phyloP scores from a whole-genome alignment of 2,888 invertebrate genomes.

The Eumacrocentrus americanus region DNA sequence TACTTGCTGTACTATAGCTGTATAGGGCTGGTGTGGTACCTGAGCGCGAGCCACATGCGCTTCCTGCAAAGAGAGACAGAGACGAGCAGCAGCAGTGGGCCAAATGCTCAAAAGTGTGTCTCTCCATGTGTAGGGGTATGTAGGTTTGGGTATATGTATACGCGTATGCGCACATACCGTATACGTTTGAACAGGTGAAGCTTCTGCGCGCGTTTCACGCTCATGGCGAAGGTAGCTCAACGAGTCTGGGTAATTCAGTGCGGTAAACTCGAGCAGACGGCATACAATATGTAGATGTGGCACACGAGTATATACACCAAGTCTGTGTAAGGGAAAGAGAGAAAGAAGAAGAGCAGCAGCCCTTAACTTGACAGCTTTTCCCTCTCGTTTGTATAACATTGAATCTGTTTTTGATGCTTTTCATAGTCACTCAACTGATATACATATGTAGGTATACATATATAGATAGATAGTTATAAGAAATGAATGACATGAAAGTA shows the following conservation, averaged over 20 bases:
- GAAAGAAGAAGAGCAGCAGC: too few species aligned
- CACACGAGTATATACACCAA: too few species aligned
- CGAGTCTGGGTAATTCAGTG: slow-evolving; percentile 44
- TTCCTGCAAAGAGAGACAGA: slow-evolving; percentile 23
- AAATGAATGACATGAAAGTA: too few species aligned
- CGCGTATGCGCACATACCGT: slow-evolving; percentile 13
- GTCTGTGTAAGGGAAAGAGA: too few species aligned
- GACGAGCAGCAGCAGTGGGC: slow-evolving; percentile 14
- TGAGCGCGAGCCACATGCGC: slow-evolving; percentile 13
- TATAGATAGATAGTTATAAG: too few species aligned
- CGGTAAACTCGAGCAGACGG: slow-evolving; percentile 43
- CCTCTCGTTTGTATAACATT: too few species aligned
- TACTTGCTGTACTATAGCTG: not conserved
- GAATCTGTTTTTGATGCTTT: too few species aligned
- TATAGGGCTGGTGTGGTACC: slow-evolving; percentile 4
- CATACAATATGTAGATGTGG: slow-evolving; percentile 43
- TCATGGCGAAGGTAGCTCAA: slow-evolving; percentile 21
- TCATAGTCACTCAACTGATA: too few species aligned
- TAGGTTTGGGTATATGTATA: slow-evolving; percentile 8
- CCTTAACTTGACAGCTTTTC: too few species aligned
- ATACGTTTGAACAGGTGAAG: slow-evolving; percentile 19
- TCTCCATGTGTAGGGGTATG: too few species aligned
- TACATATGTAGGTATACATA: too few species aligned
- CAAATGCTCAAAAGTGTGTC: slow-evolving; percentile 19
- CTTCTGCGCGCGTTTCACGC: slow-evolving; percentile 21